Percentiles rank a stretch among this genome's conserved stretches.
phyloP scores from a whole-genome alignment of 2,113 vertebrate genomes.

The Ancistrus triradiatus region DNA sequence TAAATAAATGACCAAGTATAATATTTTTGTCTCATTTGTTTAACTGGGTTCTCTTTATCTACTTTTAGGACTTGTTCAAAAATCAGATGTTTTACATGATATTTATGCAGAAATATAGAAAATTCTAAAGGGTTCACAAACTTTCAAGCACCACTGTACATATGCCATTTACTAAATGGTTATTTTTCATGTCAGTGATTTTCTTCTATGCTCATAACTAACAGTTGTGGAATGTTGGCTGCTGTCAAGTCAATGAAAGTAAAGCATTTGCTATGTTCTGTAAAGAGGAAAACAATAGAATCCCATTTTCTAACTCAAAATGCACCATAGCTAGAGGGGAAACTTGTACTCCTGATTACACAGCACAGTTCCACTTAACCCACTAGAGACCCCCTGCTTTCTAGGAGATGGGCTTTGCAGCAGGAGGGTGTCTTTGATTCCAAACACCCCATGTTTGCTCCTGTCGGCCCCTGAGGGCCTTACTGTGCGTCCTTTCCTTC shows the following conservation, averaged over 20 bases:
- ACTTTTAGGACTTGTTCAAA: no score
- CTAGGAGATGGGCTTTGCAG: constrained; percentile 66
- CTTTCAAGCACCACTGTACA: no score
- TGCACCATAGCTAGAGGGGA: constrained; percentile 58
- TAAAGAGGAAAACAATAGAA: constrained; percentile 43
- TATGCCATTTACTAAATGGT: no score
- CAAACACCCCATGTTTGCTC: constrained; percentile 59
- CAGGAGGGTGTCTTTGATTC: constrained; percentile 63
- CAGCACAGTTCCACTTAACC: constrained; percentile 70
- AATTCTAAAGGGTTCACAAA: no score
- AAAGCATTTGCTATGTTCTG: constrained; percentile 6
- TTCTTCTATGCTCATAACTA: constrained; percentile 8
- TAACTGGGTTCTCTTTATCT: no score
- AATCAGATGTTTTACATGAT: no score
- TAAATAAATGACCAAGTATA: no score
- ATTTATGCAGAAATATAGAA: no score
- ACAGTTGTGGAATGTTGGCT: not conserved
- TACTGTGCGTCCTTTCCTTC: constrained; percentile 65
- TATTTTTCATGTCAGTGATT: not conserved
- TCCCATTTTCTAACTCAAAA: constrained; percentile 36
- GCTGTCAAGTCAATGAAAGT: constrained; percentile 12
- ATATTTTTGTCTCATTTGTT: no score
- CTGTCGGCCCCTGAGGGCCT: constrained; percentile 60
- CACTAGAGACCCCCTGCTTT: constrained; percentile 67
- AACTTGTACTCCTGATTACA: constrained; percentile 55